Percentiles rank a stretch among this genome's conserved stretches.
Evolutionary conservation across 2,797 vertebrate species (phyloP).

Genomic region (Buphagus erythrorhynchus): DNA sequence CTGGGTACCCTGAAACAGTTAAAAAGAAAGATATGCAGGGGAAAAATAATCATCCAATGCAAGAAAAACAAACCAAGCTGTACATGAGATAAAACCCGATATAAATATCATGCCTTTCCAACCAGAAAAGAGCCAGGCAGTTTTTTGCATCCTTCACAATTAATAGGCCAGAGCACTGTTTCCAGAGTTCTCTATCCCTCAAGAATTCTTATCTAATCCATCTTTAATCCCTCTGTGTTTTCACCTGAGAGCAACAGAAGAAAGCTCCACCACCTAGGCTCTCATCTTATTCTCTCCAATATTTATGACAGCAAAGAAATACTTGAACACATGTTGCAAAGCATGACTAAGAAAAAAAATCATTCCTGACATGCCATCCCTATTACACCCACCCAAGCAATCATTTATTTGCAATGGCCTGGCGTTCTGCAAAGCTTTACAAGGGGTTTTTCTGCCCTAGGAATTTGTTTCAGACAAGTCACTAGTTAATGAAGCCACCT

Average conservation of each 20-base stretch:
- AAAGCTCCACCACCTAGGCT: background rate
- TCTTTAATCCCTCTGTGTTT: background rate
- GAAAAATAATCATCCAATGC: background rate
- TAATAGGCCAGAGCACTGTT: constrained; percentile 4
- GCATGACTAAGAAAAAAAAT: background rate
- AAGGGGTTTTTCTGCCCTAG: background rate
- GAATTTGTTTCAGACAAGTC: background rate
- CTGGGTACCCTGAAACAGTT: background rate
- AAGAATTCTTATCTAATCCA: background rate
- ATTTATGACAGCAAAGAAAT: background rate
- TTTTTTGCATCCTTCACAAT: background rate
- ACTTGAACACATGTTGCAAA: background rate
- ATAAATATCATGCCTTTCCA: background rate
- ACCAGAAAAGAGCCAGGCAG: background rate
- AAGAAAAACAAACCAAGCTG: background rate
- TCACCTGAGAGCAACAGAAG: background rate
- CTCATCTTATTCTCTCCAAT: background rate
- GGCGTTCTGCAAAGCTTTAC: constrained; percentile 15
- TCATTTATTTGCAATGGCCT: constrained; percentile 50
- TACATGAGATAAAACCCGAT: background rate
- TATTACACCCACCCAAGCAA: background rate
- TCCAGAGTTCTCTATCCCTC: background rate
- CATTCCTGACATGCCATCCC: background rate
- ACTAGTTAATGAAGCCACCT: background rate
- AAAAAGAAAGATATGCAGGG: background rate